Evolutionary conservation across 2,888 invertebrate genomes (phyloP), one percentile per base, ranked within the genome.

Genomic region (Ischnus inquisitorius): DNA sequence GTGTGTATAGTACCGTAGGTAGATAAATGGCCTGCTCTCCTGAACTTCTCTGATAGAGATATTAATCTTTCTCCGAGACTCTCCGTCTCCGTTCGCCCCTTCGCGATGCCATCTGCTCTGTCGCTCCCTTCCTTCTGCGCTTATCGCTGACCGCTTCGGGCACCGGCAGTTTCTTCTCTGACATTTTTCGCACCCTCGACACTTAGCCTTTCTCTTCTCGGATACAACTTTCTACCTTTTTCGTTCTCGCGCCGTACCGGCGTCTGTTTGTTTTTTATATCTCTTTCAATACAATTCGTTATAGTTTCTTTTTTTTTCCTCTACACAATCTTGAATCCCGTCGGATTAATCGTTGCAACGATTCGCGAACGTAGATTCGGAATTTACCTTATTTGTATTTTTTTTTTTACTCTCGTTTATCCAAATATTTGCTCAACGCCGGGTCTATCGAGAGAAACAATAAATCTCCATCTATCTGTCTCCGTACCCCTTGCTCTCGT

Each of bases 11-110:
- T 79, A 76, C 80, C 83, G 86, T 88, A 86, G 87, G 88, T 89
- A 89, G 92, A 92, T 91, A 91, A 91, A 92, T 92, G 89, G 90
- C 86, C 85, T 79, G 88, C 87, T 91, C 89, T 84, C 87, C 86
- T 92, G 90, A 92, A 92, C 91, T 91, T 89, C 88, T 89, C 88
- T 89, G 90, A 92, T 91, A 91, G 89, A 92, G 92, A 92, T 92
- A 92, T 92, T 91, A 92, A 92, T 92, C 92, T 92, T 91, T 90
- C 89, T 88, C 84, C 71, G 71, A 80, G 65, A 68, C 82, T 79
- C 69, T 80, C 82, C 75, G 54, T 76, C 71, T 68, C 69, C 72
- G 72, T 65, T 67, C 22, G 60, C 28, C 68, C 68, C 74, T 84
- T 48, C 43, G 60, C 39, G 28, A 19, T 62, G 39, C 51, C 71